Percentiles rank a stretch among this genome's conserved stretches.
Evolutionary conservation across 2,113 vertebrate species (phyloP).

Genomic region (Bufo bufo): DNA sequence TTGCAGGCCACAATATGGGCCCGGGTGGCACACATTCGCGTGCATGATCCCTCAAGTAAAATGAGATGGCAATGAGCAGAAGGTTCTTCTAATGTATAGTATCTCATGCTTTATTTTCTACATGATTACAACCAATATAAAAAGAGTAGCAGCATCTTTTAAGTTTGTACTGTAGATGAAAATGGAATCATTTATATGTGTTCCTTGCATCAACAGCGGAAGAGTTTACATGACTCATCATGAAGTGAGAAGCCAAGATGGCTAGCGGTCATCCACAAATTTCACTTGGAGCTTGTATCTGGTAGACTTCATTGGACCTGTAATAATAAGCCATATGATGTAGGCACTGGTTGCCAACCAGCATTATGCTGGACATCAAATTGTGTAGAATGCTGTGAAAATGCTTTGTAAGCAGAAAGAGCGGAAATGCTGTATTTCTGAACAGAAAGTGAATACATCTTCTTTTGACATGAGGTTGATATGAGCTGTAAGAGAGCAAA

Average conservation of each 20-base stretch:
- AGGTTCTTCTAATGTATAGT: background rate
- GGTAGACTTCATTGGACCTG: background rate
- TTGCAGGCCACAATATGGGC: no score
- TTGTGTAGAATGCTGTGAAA: slow-evolving; percentile 13
- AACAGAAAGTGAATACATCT: slow-evolving; percentile 60
- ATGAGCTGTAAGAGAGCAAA: slow-evolving; percentile 48
- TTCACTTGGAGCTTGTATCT: background rate
- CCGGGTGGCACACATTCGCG: no score
- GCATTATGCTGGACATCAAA: background rate
- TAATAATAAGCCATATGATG: background rate
- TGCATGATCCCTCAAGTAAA: no score
- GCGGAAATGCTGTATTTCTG: slow-evolving; percentile 60
- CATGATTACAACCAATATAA: background rate
- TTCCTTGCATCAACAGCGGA: background rate
- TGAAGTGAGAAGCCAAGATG: background rate
- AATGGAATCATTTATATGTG: background rate
- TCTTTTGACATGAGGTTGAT: slow-evolving; percentile 64
- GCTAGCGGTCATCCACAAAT: background rate
- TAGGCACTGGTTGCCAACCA: background rate
- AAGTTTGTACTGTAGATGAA: background rate
- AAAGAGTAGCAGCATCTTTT: background rate
- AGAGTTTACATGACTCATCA: background rate
- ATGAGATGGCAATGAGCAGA: no score
- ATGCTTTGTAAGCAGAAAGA: slow-evolving; percentile 58
- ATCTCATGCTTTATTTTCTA: background rate